phyloP scores from a whole-genome alignment of 2,113 vertebrate species.

The Axis porcinus region DNA sequence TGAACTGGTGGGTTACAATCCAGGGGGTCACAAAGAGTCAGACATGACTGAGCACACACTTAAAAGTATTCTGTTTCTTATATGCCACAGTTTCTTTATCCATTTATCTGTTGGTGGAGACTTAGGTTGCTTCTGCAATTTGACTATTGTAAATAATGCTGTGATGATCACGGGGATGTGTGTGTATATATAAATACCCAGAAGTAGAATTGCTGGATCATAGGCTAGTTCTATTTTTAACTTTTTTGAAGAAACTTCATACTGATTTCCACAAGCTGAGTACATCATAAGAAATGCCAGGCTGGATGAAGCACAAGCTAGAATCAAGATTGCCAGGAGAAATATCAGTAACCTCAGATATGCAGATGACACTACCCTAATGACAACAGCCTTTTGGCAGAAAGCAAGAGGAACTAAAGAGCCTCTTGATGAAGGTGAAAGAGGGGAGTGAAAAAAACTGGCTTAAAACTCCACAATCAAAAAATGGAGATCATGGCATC shows the following conservation, averaged over 20 bases:
- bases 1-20: background rate
- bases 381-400: background rate
- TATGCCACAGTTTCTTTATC: background rate
- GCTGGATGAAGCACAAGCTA: background rate
- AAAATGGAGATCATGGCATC: background rate
- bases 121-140: background rate
- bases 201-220: background rate
- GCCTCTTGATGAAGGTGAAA: background rate
- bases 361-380: background rate
- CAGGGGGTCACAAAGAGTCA: background rate
- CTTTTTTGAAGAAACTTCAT: background rate
- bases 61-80: background rate
- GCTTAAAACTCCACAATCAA: background rate
- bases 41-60: background rate
- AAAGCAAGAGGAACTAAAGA: background rate
- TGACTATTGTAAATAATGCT: background rate
- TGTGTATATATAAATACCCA: background rate
- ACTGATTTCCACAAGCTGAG: background rate
- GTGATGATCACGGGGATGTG: background rate
- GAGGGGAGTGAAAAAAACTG: background rate
- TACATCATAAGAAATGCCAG: background rate
- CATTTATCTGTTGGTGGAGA: background rate
- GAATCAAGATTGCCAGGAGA: background rate
- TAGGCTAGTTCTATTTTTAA: background rate
- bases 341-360: background rate